A percentile compares a stretch with the other conserved stretches of the same genome.
These are phyloP conservation scores for Asobara japonica DNA, from an alignment of 1,140 invertebrate species.

Conservation along the genomic window DNA sequence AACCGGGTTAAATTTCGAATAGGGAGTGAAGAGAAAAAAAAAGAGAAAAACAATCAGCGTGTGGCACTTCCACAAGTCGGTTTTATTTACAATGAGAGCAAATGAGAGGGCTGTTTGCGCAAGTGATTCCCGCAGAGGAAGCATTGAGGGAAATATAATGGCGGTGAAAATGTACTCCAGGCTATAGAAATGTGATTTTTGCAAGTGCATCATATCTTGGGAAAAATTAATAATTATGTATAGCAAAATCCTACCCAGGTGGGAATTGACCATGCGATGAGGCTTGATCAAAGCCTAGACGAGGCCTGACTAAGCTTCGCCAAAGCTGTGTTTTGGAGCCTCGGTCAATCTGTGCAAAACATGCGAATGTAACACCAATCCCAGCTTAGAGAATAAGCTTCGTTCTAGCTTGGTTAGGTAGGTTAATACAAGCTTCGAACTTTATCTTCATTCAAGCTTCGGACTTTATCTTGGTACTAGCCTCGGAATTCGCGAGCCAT, in stretches of 20 bases:
- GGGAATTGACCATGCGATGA: no score
- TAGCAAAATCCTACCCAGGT: neutral
- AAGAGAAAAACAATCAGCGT: neutral
- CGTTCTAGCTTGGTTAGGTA: no score
- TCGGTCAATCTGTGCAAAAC: no score
- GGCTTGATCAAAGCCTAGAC: no score
- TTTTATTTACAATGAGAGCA: neutral
- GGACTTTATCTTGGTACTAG: no score
- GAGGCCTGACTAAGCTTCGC: no score
- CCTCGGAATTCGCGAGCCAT: no score
- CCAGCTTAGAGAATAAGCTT: no score
- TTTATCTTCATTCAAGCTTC: no score
- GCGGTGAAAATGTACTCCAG: neutral
- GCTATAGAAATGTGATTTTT: neutral
- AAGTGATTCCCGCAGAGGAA: neutral
- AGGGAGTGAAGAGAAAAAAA: neutral
- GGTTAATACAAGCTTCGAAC: no score
- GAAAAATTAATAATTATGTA: neutral
- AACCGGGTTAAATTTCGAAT: slow-evolving; percentile 4
- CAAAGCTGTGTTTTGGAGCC: no score
- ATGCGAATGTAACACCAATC: no score
- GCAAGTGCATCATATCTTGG: neutral
- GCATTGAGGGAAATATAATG: neutral
- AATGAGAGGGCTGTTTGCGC: neutral
- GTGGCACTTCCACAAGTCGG: neutral